phyloP scores from a whole-genome alignment of 2,113 vertebrate species.

The Stigmatopora nigra region DNA sequence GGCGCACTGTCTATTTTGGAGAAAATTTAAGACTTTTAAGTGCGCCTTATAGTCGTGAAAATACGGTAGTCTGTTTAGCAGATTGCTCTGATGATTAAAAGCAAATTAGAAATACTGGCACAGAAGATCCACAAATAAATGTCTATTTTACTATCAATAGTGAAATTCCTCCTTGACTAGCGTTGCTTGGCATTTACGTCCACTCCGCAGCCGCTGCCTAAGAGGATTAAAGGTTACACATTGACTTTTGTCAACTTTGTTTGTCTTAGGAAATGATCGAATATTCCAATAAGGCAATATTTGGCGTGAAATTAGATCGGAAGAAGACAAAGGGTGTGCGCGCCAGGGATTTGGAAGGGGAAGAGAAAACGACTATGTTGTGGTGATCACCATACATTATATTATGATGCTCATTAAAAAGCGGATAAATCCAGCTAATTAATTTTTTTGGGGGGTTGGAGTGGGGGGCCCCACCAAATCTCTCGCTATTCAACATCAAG shows the following conservation, averaged over 20 bases:
- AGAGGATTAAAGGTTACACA: slow-evolving; percentile 62
- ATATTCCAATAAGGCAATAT: slow-evolving; percentile 58
- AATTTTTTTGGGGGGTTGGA: slow-evolving; percentile 38
- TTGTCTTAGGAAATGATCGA: slow-evolving; percentile 57
- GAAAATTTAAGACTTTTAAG: too few relatives aligned
- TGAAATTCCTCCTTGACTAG: slow-evolving; percentile 60
- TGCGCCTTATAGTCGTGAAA: too few relatives aligned
- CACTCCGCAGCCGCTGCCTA: slow-evolving; percentile 34
- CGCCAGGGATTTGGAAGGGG: slow-evolving; percentile 25
- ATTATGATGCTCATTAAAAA: slow-evolving; percentile 51
- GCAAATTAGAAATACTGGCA: slow-evolving; percentile 17
- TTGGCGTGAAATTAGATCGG: slow-evolving; percentile 53
- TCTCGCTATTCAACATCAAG: slow-evolving; percentile 56
- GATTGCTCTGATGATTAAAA: neutral
- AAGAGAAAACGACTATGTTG: slow-evolving; percentile 6
- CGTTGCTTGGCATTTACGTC: slow-evolving; percentile 65
- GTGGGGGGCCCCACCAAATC: slow-evolving; percentile 46
- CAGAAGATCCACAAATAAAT: slow-evolving; percentile 15
- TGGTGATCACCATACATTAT: slow-evolving; percentile 16
- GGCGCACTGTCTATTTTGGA: too few relatives aligned
- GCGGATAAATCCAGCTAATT: slow-evolving; percentile 67
- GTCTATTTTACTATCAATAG: slow-evolving; percentile 54
- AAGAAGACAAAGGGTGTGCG: slow-evolving; percentile 43
- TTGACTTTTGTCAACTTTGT: slow-evolving; percentile 64
- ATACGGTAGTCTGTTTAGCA: neutral